phyloP scores from a whole-genome alignment of 2,888 invertebrate species.

The Sepioteuthis lessoniana region DNA sequence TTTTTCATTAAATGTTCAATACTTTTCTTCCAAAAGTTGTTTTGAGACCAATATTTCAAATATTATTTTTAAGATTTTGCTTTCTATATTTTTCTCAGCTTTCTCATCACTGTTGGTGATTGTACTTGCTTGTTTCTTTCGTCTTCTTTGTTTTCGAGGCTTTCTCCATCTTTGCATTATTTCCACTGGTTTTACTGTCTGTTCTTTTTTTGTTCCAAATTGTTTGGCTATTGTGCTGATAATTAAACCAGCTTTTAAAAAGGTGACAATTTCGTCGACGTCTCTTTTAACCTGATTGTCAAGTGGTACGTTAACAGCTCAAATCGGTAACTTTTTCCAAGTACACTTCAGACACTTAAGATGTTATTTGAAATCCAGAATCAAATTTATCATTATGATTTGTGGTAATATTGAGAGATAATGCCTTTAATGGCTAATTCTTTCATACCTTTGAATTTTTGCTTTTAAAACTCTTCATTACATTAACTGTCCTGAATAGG shows the following conservation, averaged over 20 bases:
- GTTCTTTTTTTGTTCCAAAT: neutral
- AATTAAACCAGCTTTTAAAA: neutral
- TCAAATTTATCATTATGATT: no score
- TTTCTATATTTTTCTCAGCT: neutral
- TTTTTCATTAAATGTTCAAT: neutral
- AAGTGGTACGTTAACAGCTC: neutral
- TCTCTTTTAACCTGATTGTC: neutral
- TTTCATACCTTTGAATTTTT: no score
- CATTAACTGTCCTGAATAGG: no score
- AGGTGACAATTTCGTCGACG: neutral
- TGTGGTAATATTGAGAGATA: no score
- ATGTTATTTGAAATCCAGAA: no score
- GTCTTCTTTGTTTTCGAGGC: neutral
- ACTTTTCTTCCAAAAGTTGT: neutral
- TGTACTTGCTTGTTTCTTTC: neutral
- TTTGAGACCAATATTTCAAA: neutral
- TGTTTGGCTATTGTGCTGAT: neutral
- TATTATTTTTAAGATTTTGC: constrained; percentile 16
- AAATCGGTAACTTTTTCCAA: neutral
- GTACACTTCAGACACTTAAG: neutral
- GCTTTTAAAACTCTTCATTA: no score
- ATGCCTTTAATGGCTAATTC: no score
- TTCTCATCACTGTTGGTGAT: neutral
- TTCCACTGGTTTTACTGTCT: neutral
- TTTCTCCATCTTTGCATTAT: neutral